These are phyloP conservation scores for Orthonevra nobilis DNA, from an alignment of 2,888 invertebrate genomes.

Conservation along the genomic window DNA sequence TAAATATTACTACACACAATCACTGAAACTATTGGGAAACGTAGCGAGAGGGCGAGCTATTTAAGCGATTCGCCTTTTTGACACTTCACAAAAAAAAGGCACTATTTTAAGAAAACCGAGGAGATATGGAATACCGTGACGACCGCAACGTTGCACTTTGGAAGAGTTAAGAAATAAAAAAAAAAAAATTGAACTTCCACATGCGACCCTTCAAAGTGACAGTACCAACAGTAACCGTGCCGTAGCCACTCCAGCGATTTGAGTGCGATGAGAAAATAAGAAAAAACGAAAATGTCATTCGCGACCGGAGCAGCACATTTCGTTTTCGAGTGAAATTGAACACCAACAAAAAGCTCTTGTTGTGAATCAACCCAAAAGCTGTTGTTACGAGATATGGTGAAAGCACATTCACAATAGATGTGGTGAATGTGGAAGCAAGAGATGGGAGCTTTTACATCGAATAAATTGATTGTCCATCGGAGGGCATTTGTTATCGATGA, in stretches of 20 bases:
- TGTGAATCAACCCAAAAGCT: no score
- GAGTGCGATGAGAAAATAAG: slow-evolving; percentile 39
- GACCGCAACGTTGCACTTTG: slow-evolving; percentile 48
- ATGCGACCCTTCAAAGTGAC: slow-evolving; percentile 42
- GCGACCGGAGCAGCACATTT: no score
- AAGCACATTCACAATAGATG: slow-evolving; percentile 20
- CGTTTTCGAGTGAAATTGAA: slow-evolving; percentile 43
- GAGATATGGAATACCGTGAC: no score
- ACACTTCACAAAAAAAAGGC: neutral
- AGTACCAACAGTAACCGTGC: slow-evolving; percentile 1
- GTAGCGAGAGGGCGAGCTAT: no score
- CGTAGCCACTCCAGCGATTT: slow-evolving; percentile 31
- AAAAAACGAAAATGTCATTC: slow-evolving; percentile 31
- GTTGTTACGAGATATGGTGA: slow-evolving; percentile 28
- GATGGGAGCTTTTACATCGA: slow-evolving; percentile 1
- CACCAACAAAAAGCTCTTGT: slow-evolving; percentile 42
- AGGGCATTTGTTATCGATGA: no score
- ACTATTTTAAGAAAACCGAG: neutral
- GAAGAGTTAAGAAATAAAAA: slow-evolving; percentile 8
- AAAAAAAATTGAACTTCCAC: slow-evolving; percentile 36
- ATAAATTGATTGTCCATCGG: no score
- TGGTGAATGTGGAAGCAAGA: neutral
- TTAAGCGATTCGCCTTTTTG: neutral
- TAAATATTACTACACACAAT: no score
- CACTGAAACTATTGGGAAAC: no score